Base-by-base conservation (phyloP, 2,113 vertebrate genomes). In the Ammodytes marinus region DNA sequence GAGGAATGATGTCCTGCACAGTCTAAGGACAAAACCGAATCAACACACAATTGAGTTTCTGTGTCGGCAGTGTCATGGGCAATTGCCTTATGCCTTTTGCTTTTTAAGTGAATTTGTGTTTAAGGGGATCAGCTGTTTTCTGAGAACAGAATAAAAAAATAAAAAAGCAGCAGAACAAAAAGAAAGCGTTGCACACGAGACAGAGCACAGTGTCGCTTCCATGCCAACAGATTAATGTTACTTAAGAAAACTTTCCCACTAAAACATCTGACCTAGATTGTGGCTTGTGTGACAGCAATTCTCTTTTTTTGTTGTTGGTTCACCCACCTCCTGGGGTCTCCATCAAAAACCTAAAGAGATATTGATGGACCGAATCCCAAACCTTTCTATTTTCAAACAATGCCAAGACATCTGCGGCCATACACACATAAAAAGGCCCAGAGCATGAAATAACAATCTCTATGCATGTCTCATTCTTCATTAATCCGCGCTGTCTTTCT, bases 191-290 rank as follows among this genome's bases (percentile, higher is more conserved):
- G 14, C 69, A 47, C 53, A 45, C 58, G 60, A 70, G 53, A 65
- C n/a, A 47, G 47, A 49, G 9, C 49, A 37, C 43, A 35, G 35
- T 4, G 19, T 67, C 54, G 27, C 61, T 84, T 60, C 67, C 58
- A 57, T 61, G 40, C 53, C 65, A 76, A 46, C 50, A 64, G 58
- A 58, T 78, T 19, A 37, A 37, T 65, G 43, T 12, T 74, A 47
- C 60, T 65, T 37, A 5, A 27, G 27, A 27, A 74, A 89, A 80
- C 37, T 73, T 75, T 27, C 27, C 27, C 13, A 66, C 39, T 17
- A 50, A 83, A 80, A 71, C 60, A 77, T 49, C 61, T 74, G 77
- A 61, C 77, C 67, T 80, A 69, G 64, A 85, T 27, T 74, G 40
- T 49, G 52, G 35, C 27, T 63, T 73, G 27, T 81, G 66, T 66